These are phyloP conservation scores for Cryptomyrus ogoouensis DNA, from an alignment of 2,113 vertebrate genomes.

Conservation along the genomic window DNA sequence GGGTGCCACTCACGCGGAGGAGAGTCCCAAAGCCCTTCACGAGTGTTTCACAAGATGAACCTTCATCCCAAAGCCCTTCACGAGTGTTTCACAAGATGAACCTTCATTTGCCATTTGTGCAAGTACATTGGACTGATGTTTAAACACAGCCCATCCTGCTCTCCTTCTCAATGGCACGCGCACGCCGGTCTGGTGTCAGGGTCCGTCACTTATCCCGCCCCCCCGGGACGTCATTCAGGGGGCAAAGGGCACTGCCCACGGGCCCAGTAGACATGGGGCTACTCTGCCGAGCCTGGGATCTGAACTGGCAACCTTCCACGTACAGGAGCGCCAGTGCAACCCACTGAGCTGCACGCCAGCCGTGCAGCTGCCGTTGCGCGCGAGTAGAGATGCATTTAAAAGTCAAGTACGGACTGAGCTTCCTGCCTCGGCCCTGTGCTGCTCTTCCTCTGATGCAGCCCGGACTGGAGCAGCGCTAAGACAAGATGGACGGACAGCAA, in stretches of 20 bases:
- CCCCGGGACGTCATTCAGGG: background rate
- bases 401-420: background rate
- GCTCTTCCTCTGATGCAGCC: background rate
- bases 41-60: background rate
- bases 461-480: background rate
- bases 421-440: background rate
- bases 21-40: background rate
- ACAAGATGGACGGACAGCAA: background rate
- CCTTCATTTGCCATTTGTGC: background rate
- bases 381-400: background rate
- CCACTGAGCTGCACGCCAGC: background rate
- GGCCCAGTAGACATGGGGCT: background rate
- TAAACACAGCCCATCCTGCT: background rate
- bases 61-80: background rate
- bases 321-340: background rate
- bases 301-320: background rate
- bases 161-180: background rate
- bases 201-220: background rate
- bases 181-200: background rate
- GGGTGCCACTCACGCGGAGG: background rate
- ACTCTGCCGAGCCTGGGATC: background rate
- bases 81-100: background rate
- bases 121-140: background rate
- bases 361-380: background rate
- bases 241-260: background rate